A percentile compares a stretch with the other conserved stretches of the same genome.
These are phyloP conservation scores for Hirtodrosophila duncani DNA, from an alignment of 2,888 invertebrate genomes.

Conservation along the genomic window DNA sequence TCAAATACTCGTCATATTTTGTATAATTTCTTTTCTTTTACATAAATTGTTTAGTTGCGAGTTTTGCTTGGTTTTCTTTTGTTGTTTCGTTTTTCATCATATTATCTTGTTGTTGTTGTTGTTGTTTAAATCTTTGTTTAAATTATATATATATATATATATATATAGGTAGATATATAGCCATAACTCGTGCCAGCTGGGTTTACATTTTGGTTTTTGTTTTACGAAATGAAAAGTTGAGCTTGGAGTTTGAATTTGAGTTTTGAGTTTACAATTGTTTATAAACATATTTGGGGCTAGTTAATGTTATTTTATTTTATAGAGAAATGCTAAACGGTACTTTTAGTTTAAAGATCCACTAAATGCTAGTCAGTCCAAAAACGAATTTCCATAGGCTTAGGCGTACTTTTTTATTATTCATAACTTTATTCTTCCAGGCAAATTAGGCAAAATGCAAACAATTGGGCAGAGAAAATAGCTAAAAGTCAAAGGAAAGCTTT, in stretches of 20 bases:
- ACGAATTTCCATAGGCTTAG: slow-evolving; percentile 59
- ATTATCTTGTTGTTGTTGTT: slow-evolving; percentile 10
- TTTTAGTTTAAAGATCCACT: slow-evolving; percentile 55
- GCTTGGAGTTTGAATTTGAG: slow-evolving; percentile 19
- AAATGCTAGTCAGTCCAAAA: slow-evolving; percentile 65
- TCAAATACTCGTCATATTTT: not conserved
- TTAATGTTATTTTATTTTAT: slow-evolving; percentile 34
- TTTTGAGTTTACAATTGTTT: slow-evolving; percentile 21
- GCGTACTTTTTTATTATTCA: slow-evolving; percentile 35
- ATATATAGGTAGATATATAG: slow-evolving; percentile 56
- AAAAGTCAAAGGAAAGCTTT: too few relatives aligned
- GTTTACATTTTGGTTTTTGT: slow-evolving; percentile 72
- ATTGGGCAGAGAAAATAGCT: slow-evolving; percentile 21
- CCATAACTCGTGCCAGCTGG: slow-evolving; percentile 79
- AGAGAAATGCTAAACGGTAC: slow-evolving; percentile 56
- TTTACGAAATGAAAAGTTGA: slow-evolving; percentile 54
- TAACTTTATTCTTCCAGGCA: slow-evolving; percentile 34
- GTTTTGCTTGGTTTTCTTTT: slow-evolving; percentile 7
- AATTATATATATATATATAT: slow-evolving; percentile 51
- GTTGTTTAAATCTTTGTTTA: slow-evolving; percentile 34
- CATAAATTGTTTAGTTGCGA: too few relatives aligned
- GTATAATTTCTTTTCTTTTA: too few relatives aligned
- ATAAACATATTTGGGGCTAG: slow-evolving; percentile 9
- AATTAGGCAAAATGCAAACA: slow-evolving; percentile 65
- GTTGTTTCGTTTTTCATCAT: slow-evolving; percentile 13